Evolutionary conservation across 2,888 invertebrate genomes (phyloP).

Genomic region (Latheticus oryzae): DNA sequence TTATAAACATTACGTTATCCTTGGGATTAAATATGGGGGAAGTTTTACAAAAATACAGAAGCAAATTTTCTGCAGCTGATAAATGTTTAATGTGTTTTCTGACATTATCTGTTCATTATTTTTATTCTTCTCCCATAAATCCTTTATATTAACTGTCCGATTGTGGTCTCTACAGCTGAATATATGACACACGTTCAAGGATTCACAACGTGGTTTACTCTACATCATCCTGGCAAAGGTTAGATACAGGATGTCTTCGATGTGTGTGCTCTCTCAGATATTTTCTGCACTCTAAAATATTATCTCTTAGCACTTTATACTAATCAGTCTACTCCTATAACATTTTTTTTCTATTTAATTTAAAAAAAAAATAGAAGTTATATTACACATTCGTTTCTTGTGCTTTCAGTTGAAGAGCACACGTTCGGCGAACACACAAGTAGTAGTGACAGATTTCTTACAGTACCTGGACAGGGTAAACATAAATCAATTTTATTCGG

Average conservation of each 20-base stretch:
- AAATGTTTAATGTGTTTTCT: too few relatives aligned
- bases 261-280: constrained; percentile 36
- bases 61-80: too few relatives aligned
- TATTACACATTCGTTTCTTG: constrained; percentile 25
- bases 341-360: constrained; percentile 2
- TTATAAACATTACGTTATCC: too few relatives aligned
- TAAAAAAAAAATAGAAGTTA: constrained; percentile 1
- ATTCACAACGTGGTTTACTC: constrained; percentile 69
- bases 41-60: too few relatives aligned
- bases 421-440: constrained; percentile 57
- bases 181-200: constrained; percentile 65
- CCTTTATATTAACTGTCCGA: too few relatives aligned
- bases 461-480: constrained; percentile 66
- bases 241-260: constrained; percentile 54
- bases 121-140: too few relatives aligned
- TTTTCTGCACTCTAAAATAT: constrained; percentile 25
- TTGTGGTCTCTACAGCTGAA: constrained; percentile 57
- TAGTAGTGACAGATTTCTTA: constrained; percentile 65
- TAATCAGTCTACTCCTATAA: constrained; percentile 2
- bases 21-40: too few relatives aligned
- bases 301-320: constrained; percentile 25
- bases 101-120: too few relatives aligned
- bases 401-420: constrained; percentile 63
- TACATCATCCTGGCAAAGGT: constrained; percentile 68
- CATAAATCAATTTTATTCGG: constrained; percentile 2